Evolutionary conservation across 2,113 vertebrate genomes (phyloP).

Genomic region (Corythornis madagascariensis): DNA sequence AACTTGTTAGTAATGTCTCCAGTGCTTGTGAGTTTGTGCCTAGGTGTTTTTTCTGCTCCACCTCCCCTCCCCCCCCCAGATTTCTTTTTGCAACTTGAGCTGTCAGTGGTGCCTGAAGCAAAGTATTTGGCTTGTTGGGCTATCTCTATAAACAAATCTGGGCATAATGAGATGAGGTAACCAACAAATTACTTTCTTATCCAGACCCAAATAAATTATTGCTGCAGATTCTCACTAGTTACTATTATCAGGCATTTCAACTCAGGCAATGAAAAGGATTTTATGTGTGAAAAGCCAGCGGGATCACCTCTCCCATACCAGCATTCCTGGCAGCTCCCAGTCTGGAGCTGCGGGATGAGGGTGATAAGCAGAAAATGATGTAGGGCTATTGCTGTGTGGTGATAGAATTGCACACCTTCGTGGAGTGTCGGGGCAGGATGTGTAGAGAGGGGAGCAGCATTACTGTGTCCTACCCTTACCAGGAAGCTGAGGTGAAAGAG

Average conservation of each 20-base stretch:
- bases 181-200: not conserved
- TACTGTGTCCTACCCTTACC: not conserved
- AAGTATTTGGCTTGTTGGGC: not conserved
- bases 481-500: not conserved
- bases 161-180: not conserved
- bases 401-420: fast-evolving
- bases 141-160: not conserved
- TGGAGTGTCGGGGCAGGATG: not conserved
- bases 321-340: fast-evolving
- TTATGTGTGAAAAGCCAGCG: not conserved
- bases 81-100: not conserved
- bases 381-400: not conserved
- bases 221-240: not conserved
- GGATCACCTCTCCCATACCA: not conserved
- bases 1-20: not conserved
- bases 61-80: not conserved
- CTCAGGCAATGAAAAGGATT: not conserved
- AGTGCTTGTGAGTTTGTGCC: not conserved
- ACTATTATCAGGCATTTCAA: not conserved
- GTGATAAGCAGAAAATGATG: not conserved
- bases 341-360: not conserved
- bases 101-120: not conserved
- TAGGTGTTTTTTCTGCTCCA: not conserved
- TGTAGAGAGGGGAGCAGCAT: not conserved
- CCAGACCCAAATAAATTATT: not conserved